Conservation (phyloP, 2,888 invertebrate species). For the Labia minor region DNA sequence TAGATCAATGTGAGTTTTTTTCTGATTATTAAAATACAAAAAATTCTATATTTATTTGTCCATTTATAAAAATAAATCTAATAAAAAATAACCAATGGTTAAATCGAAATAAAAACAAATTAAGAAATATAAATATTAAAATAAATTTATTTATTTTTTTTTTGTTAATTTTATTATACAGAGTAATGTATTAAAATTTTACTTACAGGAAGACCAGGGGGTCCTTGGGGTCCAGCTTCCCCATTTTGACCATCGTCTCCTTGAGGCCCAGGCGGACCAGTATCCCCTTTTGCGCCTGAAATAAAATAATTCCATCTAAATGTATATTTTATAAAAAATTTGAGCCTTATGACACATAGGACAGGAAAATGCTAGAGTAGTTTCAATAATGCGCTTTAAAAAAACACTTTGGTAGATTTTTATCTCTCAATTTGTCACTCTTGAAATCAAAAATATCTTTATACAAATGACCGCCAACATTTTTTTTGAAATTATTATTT, state of each 20-base stretch:
- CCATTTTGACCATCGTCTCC: slow-evolving; percentile 67
- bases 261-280: slow-evolving; percentile 62
- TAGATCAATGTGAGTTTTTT: slow-evolving; percentile 18
- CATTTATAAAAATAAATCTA: no score
- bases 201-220: slow-evolving; percentile 69
- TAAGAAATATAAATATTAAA: no score
- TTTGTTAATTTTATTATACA: not conserved
- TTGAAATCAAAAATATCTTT: no score
- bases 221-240: slow-evolving; percentile 74
- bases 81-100: no score
- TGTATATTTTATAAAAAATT: slow-evolving; percentile 14
- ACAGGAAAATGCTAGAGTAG: not conserved
- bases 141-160: no score
- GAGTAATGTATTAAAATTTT: slow-evolving; percentile 22
- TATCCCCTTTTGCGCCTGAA: slow-evolving; percentile 61
- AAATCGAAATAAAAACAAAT: no score
- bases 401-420: no score
- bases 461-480: no score
- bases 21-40: slow-evolving; percentile 2
- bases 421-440: no score
- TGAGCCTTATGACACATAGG: not conserved
- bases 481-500: no score
- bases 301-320: no score
- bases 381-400: not conserved
- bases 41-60: slow-evolving; percentile 15